phyloP scores from a whole-genome alignment of 2,113 vertebrate species.

The Gobio gobio region DNA sequence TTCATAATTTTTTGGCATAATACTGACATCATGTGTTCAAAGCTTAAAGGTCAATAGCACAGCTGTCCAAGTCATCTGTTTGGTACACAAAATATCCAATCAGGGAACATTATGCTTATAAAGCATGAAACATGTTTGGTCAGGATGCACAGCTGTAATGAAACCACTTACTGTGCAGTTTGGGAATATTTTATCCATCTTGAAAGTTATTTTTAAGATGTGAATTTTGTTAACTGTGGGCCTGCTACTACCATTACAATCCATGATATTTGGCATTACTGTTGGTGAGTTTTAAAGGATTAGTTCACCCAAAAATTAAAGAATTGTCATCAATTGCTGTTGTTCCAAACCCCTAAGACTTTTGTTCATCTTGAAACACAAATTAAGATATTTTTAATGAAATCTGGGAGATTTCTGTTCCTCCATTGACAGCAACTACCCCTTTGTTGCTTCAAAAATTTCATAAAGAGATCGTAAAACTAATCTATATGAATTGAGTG shows the following conservation, averaged over 20 bases:
- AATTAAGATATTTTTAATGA: too few species aligned
- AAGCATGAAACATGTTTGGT: not conserved
- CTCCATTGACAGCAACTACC: too few species aligned
- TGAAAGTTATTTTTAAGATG: not conserved
- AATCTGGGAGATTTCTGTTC: too few species aligned
- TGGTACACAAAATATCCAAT: constrained; percentile 2
- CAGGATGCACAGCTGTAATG: constrained; percentile 2
- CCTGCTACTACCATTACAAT: not conserved
- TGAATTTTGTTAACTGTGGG: not conserved
- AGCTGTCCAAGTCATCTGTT: constrained; percentile 2
- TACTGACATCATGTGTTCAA: constrained; percentile 4
- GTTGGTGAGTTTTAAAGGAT: not conserved
- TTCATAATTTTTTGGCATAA: not conserved
- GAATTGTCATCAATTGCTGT: too few species aligned
- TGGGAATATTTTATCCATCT: not conserved
- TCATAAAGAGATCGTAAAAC: too few species aligned
- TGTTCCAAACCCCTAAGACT: too few species aligned
- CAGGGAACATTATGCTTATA: constrained; percentile 1
- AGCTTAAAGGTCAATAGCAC: constrained; percentile 21
- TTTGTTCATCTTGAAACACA: too few species aligned
- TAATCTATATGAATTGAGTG: too few species aligned
- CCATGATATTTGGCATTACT: not conserved
- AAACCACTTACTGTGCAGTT: not conserved
- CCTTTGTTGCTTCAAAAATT: too few species aligned
- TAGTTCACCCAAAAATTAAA: too few species aligned